Percentiles rank a stretch among this genome's conserved stretches.
Evolutionary conservation across 2,113 vertebrate genomes (phyloP).

Genomic region (Pyrgilauda ruficollis): DNA sequence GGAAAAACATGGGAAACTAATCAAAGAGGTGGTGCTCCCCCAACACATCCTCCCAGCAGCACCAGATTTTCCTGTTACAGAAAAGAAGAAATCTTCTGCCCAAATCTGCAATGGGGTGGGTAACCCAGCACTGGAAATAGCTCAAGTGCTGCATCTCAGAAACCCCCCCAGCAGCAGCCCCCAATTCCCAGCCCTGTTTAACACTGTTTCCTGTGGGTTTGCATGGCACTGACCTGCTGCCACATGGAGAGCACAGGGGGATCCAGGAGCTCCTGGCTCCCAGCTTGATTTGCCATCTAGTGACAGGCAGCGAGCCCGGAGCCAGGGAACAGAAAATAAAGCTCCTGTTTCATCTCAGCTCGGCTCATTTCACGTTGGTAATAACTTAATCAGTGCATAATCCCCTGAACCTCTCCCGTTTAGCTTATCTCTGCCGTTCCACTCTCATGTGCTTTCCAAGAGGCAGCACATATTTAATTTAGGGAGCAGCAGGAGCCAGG

Average conservation of each 20-base stretch:
- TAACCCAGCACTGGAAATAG: neutral
- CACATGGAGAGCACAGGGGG: fast-evolving
- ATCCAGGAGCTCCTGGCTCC: neutral
- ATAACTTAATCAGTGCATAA: conserved; percentile 55
- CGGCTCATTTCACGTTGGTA: conserved; percentile 3
- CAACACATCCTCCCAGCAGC: neutral
- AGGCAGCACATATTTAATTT: neutral
- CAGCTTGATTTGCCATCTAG: neutral
- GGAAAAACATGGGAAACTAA: neutral
- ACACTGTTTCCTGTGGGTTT: neutral
- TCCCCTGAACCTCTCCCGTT: conserved; percentile 38
- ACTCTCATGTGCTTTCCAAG: neutral
- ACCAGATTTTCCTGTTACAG: neutral
- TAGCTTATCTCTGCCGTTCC: neutral
- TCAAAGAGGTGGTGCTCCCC: neutral
- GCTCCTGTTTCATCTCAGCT: conserved; percentile 24
- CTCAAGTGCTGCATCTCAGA: neutral
- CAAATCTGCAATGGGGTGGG: neutral
- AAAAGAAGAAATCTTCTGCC: neutral
- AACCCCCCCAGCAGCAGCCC: neutral
- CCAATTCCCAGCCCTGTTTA: neutral
- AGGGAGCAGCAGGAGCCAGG: conserved; percentile 18
- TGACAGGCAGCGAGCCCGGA: neutral
- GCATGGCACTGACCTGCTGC: neutral
- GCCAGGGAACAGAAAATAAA: conserved; percentile 23